Base-by-base conservation (phyloP, 53 echinoderm and acorn worm species). In the Zoroaster sp. region DNA sequence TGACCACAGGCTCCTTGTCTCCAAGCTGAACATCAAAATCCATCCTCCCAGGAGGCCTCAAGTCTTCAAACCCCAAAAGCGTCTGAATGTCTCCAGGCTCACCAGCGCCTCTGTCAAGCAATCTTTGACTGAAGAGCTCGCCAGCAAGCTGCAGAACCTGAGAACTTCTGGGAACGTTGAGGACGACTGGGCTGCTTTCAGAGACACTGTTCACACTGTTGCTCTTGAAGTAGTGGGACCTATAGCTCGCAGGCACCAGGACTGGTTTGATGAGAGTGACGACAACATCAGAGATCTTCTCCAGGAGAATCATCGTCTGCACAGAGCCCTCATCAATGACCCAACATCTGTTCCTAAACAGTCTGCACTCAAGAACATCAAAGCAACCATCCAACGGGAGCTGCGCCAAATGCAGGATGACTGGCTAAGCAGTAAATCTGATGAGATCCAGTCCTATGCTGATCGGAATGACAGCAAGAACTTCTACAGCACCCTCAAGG, bases 211-310 rank as follows among this genome's bases (percentile, higher is more conserved):
- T 33, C 38, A 80, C 39, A 42, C 73, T 21, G 42, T 3, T 73
- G 41, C 73, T 42, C 20, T 41, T 15, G 4, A 41, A 20, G 25
- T 5, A 41, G 41, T 73, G 21, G 41, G 73, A 23, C 73, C 73
- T 41, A 41, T 25, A 41, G 42, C 21, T 41, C 69, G 35, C 34
- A 69, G 14, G 53, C 80, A 80, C 41, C 20, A 80, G 80, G 80
- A 80, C 80, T 80, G 80, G 65, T 80, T 80, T 6, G 39, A 80
- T 37, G 63, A 80, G 39, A 80, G 28, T 63, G 38, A 63, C 34
- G 18, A 4, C 33, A 6, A 47, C 46, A 75, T 49, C 33, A 25
- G 13, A 47, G 34, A 46, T 47, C 51, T 75, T 28, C 75, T 47
- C 30, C 30, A 75, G 28, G 75, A 46, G 49, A 80, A 65, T 7